Base-by-base conservation (phyloP, 53 echinoderm and acorn worm species). In the Pentamera pediparva region DNA sequence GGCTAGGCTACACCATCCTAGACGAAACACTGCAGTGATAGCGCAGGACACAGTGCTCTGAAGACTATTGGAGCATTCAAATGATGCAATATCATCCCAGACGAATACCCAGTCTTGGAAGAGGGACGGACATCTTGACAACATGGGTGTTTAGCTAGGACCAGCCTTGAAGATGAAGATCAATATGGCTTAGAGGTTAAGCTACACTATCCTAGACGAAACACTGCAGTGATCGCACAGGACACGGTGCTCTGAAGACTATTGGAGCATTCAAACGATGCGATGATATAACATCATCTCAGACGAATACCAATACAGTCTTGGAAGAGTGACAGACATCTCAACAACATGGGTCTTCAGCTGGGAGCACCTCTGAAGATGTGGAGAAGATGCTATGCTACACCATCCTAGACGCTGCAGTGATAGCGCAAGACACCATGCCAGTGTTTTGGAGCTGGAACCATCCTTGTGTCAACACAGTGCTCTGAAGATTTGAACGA, bases 281-380 rank as follows among this genome's bases (percentile, higher is more conserved):
- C 9, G 15, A n/a, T n/a, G n/a, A n/a, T n/a, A n/a, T n/a, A n/a
- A 41, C 15, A 41, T 41, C 9, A 41, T 15, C 43, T 10, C 43
- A 8, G 43, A 41, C 15, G 43, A 41, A 8, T 10, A 41, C 43
- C 15, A n/a, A n/a, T n/a, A n/a, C 43, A 30, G 83, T 98, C 8
- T 56, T 98, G 32, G 92, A 91, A 3, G 91, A 98, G 56, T 88
- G 92, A 8, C 98, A 98, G 47, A n/a, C 86, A 91, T 3, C 76
- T 98, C 10, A 83, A 92, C 49, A 88, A 88, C 83, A 91, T 98
- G 86, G 89, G 91, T 15, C 81, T 98, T 24, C 91, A 98, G 48
- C 74, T 98, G n/a, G 98, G 98, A 5, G 91, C 98, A 2, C 88
- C 98, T 4, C 86, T 98, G 31, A 98, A 92, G 78, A 92, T 92